phyloP scores from a whole-genome alignment of 2,113 vertebrate species.

The Apodemus speciosus region DNA sequence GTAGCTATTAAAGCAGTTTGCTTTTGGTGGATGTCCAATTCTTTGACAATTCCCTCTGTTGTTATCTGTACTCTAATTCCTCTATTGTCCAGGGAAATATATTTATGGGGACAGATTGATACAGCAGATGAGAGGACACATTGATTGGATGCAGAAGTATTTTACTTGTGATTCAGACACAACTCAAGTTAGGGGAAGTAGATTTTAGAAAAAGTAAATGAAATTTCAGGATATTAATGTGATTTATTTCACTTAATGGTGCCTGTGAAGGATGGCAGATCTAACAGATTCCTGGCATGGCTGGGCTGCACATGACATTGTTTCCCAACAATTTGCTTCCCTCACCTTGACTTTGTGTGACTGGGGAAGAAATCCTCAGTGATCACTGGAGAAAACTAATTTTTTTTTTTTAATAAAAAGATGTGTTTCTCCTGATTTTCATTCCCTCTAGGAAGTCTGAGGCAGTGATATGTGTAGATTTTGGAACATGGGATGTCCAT shows the following conservation, averaged over 20 bases:
- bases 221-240: slow-evolving; percentile 67
- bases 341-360: slow-evolving; percentile 43
- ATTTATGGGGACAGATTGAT: slow-evolving; percentile 67
- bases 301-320: background rate
- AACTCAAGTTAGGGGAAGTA: slow-evolving; percentile 54
- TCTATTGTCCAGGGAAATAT: slow-evolving; percentile 59
- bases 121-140: slow-evolving; percentile 65
- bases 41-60: slow-evolving; percentile 49
- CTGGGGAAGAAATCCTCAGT: background rate
- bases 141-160: slow-evolving; percentile 60
- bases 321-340: slow-evolving; percentile 48
- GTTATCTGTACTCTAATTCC: slow-evolving; percentile 60
- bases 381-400: slow-evolving; percentile 21
- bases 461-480: background rate
- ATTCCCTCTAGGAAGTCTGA: slow-evolving; percentile 17
- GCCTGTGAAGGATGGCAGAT: slow-evolving; percentile 34
- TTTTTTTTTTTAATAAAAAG: background rate
- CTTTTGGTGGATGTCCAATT: slow-evolving; percentile 58
- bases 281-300: slow-evolving; percentile 31
- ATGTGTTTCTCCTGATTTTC: slow-evolving; percentile 13
- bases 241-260: slow-evolving; percentile 65
- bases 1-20: slow-evolving; percentile 57
- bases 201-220: slow-evolving; percentile 57
- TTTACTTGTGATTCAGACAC: slow-evolving; percentile 59
- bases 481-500: background rate